Evolutionary conservation across 2,888 invertebrate genomes (phyloP).

Genomic region (Cerceris ruficornis): DNA sequence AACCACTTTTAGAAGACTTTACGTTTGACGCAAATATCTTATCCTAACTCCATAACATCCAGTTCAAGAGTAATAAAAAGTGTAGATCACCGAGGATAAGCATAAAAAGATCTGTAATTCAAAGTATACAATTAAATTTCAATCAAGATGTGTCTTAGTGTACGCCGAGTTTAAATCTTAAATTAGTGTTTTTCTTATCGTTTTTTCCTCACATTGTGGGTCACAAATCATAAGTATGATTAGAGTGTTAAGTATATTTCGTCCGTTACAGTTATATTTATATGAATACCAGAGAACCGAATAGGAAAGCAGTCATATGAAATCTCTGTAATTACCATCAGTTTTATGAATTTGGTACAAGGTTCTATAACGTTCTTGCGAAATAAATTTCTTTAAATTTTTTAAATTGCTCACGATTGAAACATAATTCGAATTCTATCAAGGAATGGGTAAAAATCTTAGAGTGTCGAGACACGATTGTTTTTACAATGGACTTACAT

Average conservation of each 20-base stretch:
- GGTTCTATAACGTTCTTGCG: too few species aligned
- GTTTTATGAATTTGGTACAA: slow-evolving; percentile 39
- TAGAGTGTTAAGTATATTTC: slow-evolving; percentile 40
- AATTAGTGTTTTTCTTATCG: background rate
- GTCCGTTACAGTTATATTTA: slow-evolving; percentile 3
- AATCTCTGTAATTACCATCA: slow-evolving; percentile 48
- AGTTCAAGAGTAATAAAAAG: too few species aligned
- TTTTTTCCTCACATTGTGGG: slow-evolving; percentile 12
- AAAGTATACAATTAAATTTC: slow-evolving; percentile 43
- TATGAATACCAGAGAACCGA: background rate
- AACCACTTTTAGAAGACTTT: too few species aligned
- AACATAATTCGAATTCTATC: too few species aligned
- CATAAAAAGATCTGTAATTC: slow-evolving; percentile 22
- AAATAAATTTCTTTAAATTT: too few species aligned
- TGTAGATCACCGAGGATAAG: too few species aligned
- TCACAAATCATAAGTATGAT: slow-evolving; percentile 44
- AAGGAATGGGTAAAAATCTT: too few species aligned
- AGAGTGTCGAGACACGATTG: too few species aligned
- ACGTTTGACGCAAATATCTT: too few species aligned
- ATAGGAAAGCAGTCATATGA: background rate
- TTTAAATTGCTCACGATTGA: too few species aligned
- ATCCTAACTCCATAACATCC: too few species aligned
- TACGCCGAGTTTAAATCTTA: slow-evolving; percentile 26
- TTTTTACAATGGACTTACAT: too few species aligned
- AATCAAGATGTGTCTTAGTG: slow-evolving; percentile 28